A percentile compares a stretch with the other conserved stretches of the same genome.
Conservation (phyloP, 92 coral and sea anemone species). For the Virgularia gustaviana region DNA sequence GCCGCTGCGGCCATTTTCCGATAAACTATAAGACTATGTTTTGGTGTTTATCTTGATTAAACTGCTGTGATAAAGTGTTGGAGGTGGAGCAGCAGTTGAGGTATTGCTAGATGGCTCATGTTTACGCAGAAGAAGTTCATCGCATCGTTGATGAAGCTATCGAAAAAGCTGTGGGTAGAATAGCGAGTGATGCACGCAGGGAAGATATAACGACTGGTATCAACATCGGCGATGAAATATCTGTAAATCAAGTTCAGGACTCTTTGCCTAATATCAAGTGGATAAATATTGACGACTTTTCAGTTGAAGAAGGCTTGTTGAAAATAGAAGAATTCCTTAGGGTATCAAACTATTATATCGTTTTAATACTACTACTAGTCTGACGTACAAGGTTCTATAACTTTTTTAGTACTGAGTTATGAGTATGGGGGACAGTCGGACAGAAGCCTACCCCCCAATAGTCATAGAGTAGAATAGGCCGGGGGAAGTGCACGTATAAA, state of each 20-base stretch:
- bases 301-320: slow-evolving; percentile 81
- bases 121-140: slow-evolving; percentile 86
- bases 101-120: not conserved
- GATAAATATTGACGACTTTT: slow-evolving; percentile 90
- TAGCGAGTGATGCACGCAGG: slow-evolving; percentile 14
- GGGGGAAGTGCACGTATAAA: too few species aligned
- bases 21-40: too few species aligned
- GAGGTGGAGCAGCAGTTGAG: too few species aligned
- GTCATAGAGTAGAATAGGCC: too few species aligned
- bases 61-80: too few species aligned
- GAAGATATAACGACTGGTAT: not conserved
- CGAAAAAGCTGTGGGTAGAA: slow-evolving; percentile 77
- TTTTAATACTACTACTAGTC: not conserved
- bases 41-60: too few species aligned
- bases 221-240: not conserved
- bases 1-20: too few species aligned
- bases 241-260: slow-evolving; percentile 1
- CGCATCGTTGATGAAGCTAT: slow-evolving; percentile 94
- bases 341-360: too few species aligned
- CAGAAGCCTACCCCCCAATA: too few species aligned
- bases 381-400: not conserved
- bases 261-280: slow-evolving; percentile 73
- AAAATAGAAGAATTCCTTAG: slow-evolving; percentile 83
- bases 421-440: not conserved
- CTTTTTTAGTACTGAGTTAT: not conserved